Evolutionary conservation across 1,140 invertebrate genomes (phyloP).

Genomic region (Diorhabda sublineata): DNA sequence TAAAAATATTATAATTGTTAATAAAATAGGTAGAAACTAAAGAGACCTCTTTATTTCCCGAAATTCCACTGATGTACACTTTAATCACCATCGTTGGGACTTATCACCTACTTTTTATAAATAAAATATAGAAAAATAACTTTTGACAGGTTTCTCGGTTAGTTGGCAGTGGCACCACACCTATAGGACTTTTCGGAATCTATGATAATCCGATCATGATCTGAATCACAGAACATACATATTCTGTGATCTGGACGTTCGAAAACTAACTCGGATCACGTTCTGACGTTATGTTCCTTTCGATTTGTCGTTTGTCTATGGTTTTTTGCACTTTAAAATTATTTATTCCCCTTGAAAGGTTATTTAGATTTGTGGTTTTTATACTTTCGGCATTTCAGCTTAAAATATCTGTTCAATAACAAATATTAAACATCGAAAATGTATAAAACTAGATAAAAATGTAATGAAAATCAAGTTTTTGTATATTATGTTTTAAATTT

Average conservation of each 20-base stretch:
- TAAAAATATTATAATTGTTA: conserved; percentile 11
- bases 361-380: not conserved
- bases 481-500: no score
- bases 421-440: no score
- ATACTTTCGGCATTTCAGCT: not conserved
- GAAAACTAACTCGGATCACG: no score
- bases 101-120: conserved; percentile 4
- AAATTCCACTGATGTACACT: conserved; percentile 85
- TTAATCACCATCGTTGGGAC: conserved; percentile 73
- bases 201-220: no score
- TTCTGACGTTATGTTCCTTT: no score
- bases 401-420: not conserved
- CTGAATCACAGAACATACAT: no score
- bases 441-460: no score
- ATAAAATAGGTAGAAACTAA: not conserved
- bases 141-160: conserved; percentile 2
- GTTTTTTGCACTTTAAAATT: no score
- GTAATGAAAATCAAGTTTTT: no score
- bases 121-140: conserved; percentile 1
- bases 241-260: no score
- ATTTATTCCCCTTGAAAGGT: no score
- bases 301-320: no score
- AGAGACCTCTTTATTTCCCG: conserved; percentile 81
- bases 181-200: not conserved
- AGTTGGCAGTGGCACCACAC: not conserved